Percentiles rank a stretch among this genome's conserved stretches.
Evolutionary conservation across 2,888 invertebrate genomes (phyloP).

Genomic region (Cataglyphis rosenhaueri): DNA sequence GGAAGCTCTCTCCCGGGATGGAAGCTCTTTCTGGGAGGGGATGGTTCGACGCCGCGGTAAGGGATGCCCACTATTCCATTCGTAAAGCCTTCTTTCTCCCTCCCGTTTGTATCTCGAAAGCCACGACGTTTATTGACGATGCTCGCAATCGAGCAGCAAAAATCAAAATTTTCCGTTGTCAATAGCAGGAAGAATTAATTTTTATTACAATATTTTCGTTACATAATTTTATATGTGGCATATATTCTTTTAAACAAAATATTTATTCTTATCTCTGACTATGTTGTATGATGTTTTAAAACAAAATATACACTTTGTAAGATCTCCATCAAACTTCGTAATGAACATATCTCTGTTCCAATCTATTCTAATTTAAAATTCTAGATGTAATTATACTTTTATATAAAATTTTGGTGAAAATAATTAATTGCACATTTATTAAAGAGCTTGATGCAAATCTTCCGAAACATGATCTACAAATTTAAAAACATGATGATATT

Average conservation of each 20-base stretch:
- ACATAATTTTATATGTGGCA: background rate
- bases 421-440: slow-evolving; percentile 12
- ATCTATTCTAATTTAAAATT: background rate
- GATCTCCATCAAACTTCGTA: slow-evolving; percentile 11
- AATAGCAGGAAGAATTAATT: background rate
- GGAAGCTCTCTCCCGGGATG: slow-evolving; percentile 84
- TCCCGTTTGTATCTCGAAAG: slow-evolving; percentile 60
- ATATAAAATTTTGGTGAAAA: background rate
- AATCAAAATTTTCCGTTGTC: slow-evolving; percentile 28
- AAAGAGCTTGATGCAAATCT: slow-evolving; percentile 14
- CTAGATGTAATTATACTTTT: background rate
- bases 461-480: slow-evolving; percentile 12
- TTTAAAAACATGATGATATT: background rate
- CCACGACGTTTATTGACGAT: slow-evolving; percentile 60
- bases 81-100: slow-evolving; percentile 70
- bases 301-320: slow-evolving; percentile 8
- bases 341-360: background rate
- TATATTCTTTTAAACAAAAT: slow-evolving; percentile 13
- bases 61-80: slow-evolving; percentile 76
- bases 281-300: background rate
- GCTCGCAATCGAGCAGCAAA: slow-evolving; percentile 56
- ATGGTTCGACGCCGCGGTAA: slow-evolving; percentile 79
- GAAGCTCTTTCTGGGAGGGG: slow-evolving; percentile 81
- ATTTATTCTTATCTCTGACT: background rate
- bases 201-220: background rate